These are phyloP conservation scores for Cavia porcellus DNA, from an alignment of 2,113 vertebrate genomes.

Conservation along the genomic window DNA sequence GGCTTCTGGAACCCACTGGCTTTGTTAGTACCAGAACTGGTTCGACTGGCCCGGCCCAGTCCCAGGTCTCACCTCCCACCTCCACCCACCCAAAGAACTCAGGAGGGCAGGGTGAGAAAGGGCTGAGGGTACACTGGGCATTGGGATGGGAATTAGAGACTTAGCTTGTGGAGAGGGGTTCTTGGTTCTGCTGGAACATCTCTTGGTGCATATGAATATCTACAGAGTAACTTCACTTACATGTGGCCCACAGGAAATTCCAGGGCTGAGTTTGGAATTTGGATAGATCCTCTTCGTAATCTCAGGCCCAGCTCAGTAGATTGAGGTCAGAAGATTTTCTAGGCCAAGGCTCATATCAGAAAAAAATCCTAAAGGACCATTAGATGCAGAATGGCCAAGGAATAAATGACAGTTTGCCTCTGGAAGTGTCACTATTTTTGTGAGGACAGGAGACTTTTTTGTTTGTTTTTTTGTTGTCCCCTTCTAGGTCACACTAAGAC, in stretches of 20 bases:
- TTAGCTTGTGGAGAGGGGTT: background rate
- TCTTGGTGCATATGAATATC: background rate
- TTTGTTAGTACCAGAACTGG: background rate
- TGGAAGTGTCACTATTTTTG: background rate
- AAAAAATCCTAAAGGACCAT: background rate
- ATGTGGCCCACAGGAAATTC: constrained; percentile 49
- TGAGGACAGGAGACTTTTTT: too few species aligned
- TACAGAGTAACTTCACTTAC: background rate
- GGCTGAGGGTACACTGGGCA: background rate
- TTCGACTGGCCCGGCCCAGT: background rate
- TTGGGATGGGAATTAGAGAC: background rate
- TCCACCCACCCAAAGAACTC: background rate
- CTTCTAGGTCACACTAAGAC: background rate
- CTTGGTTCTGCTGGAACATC: background rate
- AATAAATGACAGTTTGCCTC: background rate
- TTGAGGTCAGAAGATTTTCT: background rate
- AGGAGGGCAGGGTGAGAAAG: background rate
- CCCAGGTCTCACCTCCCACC: background rate
- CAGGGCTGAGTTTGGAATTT: constrained; percentile 58
- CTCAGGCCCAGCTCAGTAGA: constrained; percentile 35
- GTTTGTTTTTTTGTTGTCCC: background rate
- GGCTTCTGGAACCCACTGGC: background rate
- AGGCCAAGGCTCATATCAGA: constrained; percentile 24
- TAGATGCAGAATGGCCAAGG: background rate
- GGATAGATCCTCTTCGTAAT: constrained; percentile 33